Evolutionary conservation across 2,888 invertebrate species (phyloP).

Genomic region (Zhuqinia jingwanae): DNA sequence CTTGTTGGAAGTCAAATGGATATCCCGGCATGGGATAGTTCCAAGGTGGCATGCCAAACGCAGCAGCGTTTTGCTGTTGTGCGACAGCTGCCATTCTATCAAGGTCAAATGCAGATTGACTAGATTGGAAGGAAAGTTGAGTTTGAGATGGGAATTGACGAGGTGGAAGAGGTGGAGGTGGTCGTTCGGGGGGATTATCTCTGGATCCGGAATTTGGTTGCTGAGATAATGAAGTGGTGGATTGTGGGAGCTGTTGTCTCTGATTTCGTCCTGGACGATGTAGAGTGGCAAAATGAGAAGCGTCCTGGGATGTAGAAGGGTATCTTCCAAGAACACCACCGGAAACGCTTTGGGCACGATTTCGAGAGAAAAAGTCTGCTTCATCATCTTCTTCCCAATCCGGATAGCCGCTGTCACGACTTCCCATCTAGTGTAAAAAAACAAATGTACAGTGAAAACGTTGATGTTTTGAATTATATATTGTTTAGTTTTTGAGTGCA

Average conservation of each 20-base stretch:
- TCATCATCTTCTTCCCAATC: slow-evolving; percentile 81
- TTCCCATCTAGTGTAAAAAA: slow-evolving; percentile 81
- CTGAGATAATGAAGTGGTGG: slow-evolving; percentile 4
- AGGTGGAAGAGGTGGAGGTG: slow-evolving; percentile 77
- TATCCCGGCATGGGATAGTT: slow-evolving; percentile 73
- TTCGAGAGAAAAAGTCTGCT: slow-evolving; percentile 78
- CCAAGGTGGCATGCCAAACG: slow-evolving; percentile 70
- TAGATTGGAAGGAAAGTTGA: slow-evolving; percentile 70
- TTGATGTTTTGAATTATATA: slow-evolving; percentile 1
- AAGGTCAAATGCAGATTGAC: slow-evolving; percentile 77
- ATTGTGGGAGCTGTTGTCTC: slow-evolving; percentile 5
- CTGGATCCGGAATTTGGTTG: neutral
- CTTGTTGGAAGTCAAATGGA: slow-evolving; percentile 70
- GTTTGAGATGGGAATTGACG: slow-evolving; percentile 66
- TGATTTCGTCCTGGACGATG: slow-evolving; percentile 68
- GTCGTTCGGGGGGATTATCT: slow-evolving; percentile 71
- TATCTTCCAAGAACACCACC: slow-evolving; percentile 75
- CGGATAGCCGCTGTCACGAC: slow-evolving; percentile 82
- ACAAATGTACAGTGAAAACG: neutral
- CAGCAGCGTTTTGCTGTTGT: slow-evolving; percentile 45
- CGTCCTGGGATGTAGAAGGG: slow-evolving; percentile 74
- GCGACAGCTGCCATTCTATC: slow-evolving; percentile 72
- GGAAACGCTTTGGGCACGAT: slow-evolving; percentile 82
- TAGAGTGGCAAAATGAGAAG: slow-evolving; percentile 78
- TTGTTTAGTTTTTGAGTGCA: neutral